Conservation (phyloP, 2,888 invertebrate genomes). For the Frankliniella fusca region DNA sequence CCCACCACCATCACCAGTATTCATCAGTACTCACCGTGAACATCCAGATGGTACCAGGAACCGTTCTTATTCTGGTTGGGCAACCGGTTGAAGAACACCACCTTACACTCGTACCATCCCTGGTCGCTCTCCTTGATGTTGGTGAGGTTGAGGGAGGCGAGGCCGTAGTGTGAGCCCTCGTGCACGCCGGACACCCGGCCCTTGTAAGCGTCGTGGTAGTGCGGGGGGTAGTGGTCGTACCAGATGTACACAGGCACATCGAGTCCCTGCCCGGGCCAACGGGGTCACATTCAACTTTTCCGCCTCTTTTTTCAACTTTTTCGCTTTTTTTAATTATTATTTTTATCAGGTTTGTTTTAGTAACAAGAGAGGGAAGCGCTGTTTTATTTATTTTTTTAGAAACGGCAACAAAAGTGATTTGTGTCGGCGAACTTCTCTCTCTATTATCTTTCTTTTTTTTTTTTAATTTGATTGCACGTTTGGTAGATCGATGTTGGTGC, state of each 20-base stretch:
- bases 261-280: slow-evolving; percentile 64
- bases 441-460: too few species aligned
- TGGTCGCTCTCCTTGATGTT: slow-evolving; percentile 89
- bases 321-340: background rate
- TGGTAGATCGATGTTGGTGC: background rate
- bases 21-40: slow-evolving; percentile 61
- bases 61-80: slow-evolving; percentile 92
- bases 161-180: slow-evolving; percentile 81
- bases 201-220: slow-evolving; percentile 91
- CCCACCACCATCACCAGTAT: too few species aligned
- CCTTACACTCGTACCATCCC: slow-evolving; percentile 94
- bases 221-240: slow-evolving; percentile 96
- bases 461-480: background rate
- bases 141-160: slow-evolving; percentile 92
- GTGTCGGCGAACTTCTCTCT: too few species aligned
- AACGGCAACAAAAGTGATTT: too few species aligned
- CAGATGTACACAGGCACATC: slow-evolving; percentile 96
- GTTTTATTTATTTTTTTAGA: too few species aligned
- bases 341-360: background rate
- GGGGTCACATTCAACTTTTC: too few species aligned
- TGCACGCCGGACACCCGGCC: slow-evolving; percentile 85
- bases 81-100: slow-evolving; percentile 91
- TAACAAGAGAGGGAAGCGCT: too few species aligned
- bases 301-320: too few species aligned
- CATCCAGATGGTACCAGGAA: slow-evolving; percentile 97